Base-by-base conservation (phyloP, 1,140 invertebrate species). In the Drosophila tani region DNA sequence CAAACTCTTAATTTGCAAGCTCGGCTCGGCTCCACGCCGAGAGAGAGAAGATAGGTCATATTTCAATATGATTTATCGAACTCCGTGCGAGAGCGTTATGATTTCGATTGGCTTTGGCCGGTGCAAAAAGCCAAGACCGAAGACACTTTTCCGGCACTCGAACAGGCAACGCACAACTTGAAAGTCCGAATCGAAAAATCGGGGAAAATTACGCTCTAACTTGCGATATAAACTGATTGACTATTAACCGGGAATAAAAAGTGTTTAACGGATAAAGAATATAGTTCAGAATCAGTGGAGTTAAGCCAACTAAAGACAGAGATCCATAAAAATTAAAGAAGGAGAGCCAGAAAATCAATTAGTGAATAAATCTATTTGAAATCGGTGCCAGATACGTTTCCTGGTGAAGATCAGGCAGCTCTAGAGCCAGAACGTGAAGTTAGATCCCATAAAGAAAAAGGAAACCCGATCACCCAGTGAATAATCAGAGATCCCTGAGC, bases 401-500 rank as follows among this genome's bases (percentile, higher is more conserved):
- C 32, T 11, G 32, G 29, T 8, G 29, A 9, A 8, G 8, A 32
- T 32, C 29, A 9, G 8, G 8, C 7, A 32, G 7, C 29, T 35
- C 29, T 9, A 32, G 29, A 19, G 1, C 1, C 60, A 80, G 21
- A 58, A 75, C 51, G 50, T 47, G 2, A 79, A 82, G 47, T 62
- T 87, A 29, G 21, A 70, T 17, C 41, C 35, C n/a, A 24, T 19
- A 5, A 29, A 43, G 24, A 35, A 24, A 6, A 38, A 62, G 41
- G 27, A 58, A 38, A 19, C 21, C 6, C 29, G 7, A 9, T 82
- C 80, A 19, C 81, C 81, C 0, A 49, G 51, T 29, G 45, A 74
- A 35, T 15, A 60, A 68, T 1, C 68, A 80, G 11, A 63, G 76
- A 5, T 78, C 74, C 21, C 84, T 71, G 76, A 45, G 80, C 73